These are phyloP conservation scores for Tachuris rubrigastra DNA, from an alignment of 2,113 vertebrate genomes.

Conservation along the genomic window DNA sequence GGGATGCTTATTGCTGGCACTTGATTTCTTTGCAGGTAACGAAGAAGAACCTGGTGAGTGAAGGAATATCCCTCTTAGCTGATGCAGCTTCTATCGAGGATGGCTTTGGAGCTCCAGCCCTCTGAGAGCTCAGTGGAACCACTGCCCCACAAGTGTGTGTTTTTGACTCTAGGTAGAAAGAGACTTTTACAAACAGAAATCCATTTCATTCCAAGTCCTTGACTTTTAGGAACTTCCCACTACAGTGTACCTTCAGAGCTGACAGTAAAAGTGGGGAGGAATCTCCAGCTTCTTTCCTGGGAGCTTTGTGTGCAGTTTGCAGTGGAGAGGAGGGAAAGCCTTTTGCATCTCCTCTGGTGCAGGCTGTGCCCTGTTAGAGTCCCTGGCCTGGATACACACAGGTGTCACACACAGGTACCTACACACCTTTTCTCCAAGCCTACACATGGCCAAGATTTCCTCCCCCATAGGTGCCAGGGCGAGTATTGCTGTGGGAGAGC, in stretches of 20 bases:
- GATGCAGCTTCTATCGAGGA: not conserved
- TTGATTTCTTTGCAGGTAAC: not conserved
- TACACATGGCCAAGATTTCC: too few species aligned
- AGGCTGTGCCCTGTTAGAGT: too few species aligned
- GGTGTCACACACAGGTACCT: too few species aligned
- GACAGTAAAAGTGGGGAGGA: not conserved
- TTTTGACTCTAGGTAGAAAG: not conserved
- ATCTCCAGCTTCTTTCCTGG: too few species aligned
- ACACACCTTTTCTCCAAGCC: too few species aligned
- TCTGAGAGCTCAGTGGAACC: not conserved
- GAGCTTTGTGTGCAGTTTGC: too few species aligned
- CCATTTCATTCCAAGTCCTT: not conserved
- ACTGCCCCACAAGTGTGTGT: not conserved
- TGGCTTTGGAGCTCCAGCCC: not conserved
- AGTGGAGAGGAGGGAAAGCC: not conserved
- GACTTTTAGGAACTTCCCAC: not conserved
- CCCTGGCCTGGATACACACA: too few species aligned
- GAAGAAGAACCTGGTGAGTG: not conserved
- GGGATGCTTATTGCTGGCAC: not conserved
- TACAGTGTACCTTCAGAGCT: not conserved
- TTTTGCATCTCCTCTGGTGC: too few species aligned
- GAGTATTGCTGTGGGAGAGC: too few species aligned
- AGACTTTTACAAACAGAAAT: not conserved
- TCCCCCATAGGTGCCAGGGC: too few species aligned
- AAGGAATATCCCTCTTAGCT: not conserved